Evolutionary conservation across 2,888 invertebrate genomes (phyloP), one percentile per base, ranked within the genome.

Genomic region (Argyresthia goedartella): DNA sequence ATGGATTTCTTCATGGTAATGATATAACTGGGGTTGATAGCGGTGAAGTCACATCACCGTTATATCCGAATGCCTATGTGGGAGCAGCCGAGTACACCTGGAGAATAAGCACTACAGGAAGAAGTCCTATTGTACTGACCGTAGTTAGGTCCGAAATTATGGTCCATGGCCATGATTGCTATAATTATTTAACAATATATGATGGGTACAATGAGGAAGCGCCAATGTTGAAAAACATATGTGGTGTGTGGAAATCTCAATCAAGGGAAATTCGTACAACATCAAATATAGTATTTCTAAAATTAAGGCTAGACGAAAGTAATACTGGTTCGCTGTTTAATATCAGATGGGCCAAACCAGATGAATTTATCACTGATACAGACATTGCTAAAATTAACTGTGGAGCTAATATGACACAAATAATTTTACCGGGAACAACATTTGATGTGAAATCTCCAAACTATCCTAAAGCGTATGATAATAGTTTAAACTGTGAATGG

Each of bases 41-140:
- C 3, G 97, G 97, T 1, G 81, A 84, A 58, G 89, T 98, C 39
- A 88, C 92, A 13, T 96, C 95, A 0, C 96, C 97, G 0, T 75
- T 92, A 33, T 97, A 93, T 76, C 95, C 96, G 0, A 55, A 70
- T 8, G 66, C 71, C 10, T 89, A 84, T 62, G 61, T 65, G 13
- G 73, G 79, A 4, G 54, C 63, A 33, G 88, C 86, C 0, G 68
- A 74, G 11, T 91, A 88, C 59, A 75, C 78, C 9, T 97, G 96
- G 95, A 89, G 91, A 47, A 89, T 97, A 47, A 89, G 89, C 0
- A 93, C 66, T 2, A 63, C 59, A 13, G 62, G 59, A 34, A 51
- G 55, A n/a, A 63, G 67, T 48, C 57, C 60, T 34, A 69, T 85
- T 54, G 59, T 60, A 42, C 52, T 84, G 11, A 60, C 54, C 39